phyloP scores from a whole-genome alignment of 92 coral and sea anemone species.

The Diadumene lineata region DNA sequence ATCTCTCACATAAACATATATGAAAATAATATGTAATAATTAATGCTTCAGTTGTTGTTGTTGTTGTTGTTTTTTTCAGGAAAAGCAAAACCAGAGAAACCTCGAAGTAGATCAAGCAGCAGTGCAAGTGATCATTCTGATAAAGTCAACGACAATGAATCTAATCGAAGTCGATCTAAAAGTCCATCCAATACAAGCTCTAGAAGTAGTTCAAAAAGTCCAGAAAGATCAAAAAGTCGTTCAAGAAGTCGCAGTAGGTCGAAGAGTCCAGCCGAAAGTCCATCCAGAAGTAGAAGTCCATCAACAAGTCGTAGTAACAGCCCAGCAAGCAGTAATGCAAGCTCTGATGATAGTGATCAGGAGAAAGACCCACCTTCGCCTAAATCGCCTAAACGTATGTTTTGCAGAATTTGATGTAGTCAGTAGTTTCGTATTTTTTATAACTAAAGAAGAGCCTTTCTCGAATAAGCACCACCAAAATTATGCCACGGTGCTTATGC shows the following conservation, averaged over 20 bases:
- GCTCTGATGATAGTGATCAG: slow-evolving; percentile 21
- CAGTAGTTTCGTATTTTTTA: no score
- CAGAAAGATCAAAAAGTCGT: slow-evolving; percentile 27
- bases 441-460: no score
- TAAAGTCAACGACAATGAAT: slow-evolving; percentile 30
- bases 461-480: no score
- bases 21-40: no score
- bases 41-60: no score
- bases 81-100: slow-evolving; percentile 33
- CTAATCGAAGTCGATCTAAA: slow-evolving; percentile 35
- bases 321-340: slow-evolving; percentile 21
- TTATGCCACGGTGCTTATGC: no score
- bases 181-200: slow-evolving; percentile 43
- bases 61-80: slow-evolving; percentile 30
- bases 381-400: slow-evolving; percentile 25
- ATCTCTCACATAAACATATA: no score
- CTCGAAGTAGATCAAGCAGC: slow-evolving; percentile 59
- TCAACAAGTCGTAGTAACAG: slow-evolving; percentile 28
- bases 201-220: slow-evolving; percentile 42
- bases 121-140: slow-evolving; percentile 40
- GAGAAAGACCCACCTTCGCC: slow-evolving; percentile 21
- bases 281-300: slow-evolving; percentile 27
- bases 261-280: slow-evolving; percentile 19
- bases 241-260: slow-evolving; percentile 42
- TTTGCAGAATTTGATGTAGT: no score